phyloP scores from a whole-genome alignment of 2,113 vertebrate genomes.

The Clarias magur region DNA sequence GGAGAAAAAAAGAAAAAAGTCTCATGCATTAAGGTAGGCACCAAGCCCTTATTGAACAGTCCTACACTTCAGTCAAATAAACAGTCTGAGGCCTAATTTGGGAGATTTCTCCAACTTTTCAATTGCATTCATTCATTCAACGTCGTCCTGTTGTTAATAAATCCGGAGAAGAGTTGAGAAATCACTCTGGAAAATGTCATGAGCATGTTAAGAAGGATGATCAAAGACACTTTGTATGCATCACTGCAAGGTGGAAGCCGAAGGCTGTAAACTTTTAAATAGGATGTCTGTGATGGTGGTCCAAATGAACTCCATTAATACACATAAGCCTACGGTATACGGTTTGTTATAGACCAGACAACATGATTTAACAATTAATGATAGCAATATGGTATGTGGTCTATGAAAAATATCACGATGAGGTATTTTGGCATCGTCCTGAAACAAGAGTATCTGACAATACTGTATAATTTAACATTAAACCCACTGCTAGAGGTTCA shows the following conservation, averaged over 20 bases:
- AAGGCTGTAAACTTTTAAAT: neutral
- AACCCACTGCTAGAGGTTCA: neutral
- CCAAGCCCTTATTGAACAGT: constrained; percentile 62
- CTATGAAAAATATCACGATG: neutral
- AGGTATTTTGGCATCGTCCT: neutral
- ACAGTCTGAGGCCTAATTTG: constrained; percentile 61
- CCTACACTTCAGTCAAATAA: constrained; percentile 65
- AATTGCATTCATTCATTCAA: neutral
- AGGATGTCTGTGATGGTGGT: neutral
- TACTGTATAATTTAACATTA: neutral
- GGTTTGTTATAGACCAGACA: neutral
- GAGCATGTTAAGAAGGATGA: neutral
- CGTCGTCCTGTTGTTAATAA: neutral
- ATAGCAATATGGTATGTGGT: neutral
- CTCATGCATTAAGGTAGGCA: constrained; percentile 60
- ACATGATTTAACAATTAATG: neutral
- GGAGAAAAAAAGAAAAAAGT: constrained; percentile 28
- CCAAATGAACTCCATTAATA: neutral
- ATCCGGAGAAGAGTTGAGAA: neutral
- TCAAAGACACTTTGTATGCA: neutral
- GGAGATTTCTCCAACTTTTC: constrained; percentile 50
- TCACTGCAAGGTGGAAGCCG: neutral
- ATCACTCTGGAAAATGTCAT: neutral
- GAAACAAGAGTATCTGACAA: neutral
- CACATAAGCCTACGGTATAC: neutral